Conservation (phyloP, 2,888 invertebrate genomes). For the Chaetoderma sp. region DNA sequence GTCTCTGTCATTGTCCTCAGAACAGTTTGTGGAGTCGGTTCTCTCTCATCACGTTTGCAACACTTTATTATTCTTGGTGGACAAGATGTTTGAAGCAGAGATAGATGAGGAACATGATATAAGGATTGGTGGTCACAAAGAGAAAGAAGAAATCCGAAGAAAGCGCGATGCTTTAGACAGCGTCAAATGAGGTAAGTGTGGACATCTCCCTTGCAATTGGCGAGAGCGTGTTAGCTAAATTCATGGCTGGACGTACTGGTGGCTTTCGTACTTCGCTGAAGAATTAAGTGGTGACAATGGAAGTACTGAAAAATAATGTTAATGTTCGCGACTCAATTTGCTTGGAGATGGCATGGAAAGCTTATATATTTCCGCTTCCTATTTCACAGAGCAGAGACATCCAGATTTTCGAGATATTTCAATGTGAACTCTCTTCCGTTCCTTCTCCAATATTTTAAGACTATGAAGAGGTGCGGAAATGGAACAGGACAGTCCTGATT, state of each 20-base stretch:
- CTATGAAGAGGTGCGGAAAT: neutral
- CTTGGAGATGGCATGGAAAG: neutral
- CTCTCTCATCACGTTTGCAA: constrained; percentile 13
- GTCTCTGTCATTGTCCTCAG: constrained; percentile 6
- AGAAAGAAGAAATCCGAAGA: neutral
- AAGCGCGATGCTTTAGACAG: neutral
- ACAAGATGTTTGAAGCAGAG: constrained; percentile 3
- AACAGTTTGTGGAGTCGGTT: constrained; percentile 8
- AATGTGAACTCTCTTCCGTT: neutral
- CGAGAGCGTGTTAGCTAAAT: too few species aligned
- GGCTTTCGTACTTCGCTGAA: too few species aligned
- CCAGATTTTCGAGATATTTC: neutral
- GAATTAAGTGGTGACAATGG: neutral
- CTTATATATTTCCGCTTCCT: neutral
- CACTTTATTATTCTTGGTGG: neutral
- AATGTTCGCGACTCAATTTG: neutral
- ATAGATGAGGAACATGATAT: neutral
- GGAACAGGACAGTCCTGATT: neutral
- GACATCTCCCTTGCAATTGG: too few species aligned
- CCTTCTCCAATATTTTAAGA: neutral
- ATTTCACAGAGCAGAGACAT: neutral
- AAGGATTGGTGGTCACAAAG: neutral
- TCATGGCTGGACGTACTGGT: too few species aligned
- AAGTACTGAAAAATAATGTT: neutral
- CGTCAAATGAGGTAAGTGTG: too few species aligned